Evolutionary conservation across 2,888 invertebrate genomes (phyloP).

Genomic region (Myopa tessellatipennis): DNA sequence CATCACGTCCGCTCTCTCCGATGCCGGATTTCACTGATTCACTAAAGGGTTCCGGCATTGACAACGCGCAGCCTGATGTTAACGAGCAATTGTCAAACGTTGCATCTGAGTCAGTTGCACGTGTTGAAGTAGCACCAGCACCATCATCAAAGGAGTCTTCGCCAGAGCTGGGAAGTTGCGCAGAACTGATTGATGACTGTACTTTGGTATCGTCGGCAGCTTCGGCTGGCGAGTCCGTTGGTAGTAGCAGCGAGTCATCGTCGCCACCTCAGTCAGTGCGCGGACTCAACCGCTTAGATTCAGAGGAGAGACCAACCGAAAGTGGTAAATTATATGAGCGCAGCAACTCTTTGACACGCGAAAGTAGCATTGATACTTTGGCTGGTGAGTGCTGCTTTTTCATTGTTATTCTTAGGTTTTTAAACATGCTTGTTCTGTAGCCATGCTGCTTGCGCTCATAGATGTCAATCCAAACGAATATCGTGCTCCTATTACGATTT

Average conservation of each 20-base stretch:
- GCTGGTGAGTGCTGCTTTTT: constrained; percentile 64
- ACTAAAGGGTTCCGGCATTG: constrained; percentile 42
- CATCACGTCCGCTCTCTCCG: constrained; percentile 79
- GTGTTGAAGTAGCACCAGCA: constrained; percentile 45
- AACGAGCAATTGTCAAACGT: neutral
- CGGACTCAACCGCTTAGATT: constrained; percentile 62
- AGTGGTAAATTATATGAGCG: constrained; percentile 57
- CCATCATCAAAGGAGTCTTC: constrained; percentile 41
- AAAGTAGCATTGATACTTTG: constrained; percentile 76
- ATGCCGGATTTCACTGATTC: constrained; percentile 74
- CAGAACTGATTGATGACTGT: constrained; percentile 45
- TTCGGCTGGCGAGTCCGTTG: constrained; percentile 51
- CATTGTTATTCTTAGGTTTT: neutral
- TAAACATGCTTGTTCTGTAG: constrained; percentile 47
- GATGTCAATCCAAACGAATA: constrained; percentile 71
- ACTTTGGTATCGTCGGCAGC: constrained; percentile 54
- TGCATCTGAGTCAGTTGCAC: neutral
- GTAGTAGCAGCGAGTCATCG: constrained; percentile 56
- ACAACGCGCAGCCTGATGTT: constrained; percentile 14
- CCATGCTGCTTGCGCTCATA: constrained; percentile 60
- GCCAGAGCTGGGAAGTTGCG: constrained; percentile 44
- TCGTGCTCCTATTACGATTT: constrained; percentile 89
- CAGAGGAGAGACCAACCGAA: constrained; percentile 53
- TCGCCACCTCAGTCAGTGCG: constrained; percentile 49
- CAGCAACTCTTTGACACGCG: constrained; percentile 73